These are phyloP conservation scores for Eupithecia inturbata DNA, from an alignment of 2,888 invertebrate species.

Conservation along the genomic window DNA sequence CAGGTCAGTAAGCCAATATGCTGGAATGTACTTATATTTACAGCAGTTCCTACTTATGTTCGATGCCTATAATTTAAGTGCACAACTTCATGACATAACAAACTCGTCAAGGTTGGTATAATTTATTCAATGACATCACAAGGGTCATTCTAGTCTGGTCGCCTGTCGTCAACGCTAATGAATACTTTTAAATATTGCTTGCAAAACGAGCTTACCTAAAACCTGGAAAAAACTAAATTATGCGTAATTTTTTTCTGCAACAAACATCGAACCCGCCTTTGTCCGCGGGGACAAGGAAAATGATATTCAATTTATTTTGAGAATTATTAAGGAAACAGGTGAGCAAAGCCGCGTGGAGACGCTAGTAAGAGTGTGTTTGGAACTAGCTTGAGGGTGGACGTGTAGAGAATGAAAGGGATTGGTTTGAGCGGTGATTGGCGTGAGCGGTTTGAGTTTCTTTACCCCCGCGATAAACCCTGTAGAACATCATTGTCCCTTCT, in stretches of 20 bases:
- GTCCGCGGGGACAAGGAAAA: background rate
- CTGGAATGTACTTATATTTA: background rate
- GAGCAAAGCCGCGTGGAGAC: background rate
- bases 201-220: background rate
- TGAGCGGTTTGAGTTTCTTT: too few species aligned
- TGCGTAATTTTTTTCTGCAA: background rate
- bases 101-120: slow-evolving; percentile 3
- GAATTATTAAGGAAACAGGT: background rate
- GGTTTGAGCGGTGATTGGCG: too few species aligned
- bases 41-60: background rate
- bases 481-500: too few species aligned
- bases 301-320: background rate
- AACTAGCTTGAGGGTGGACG: background rate
- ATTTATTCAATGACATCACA: slow-evolving; percentile 11
- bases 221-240: background rate
- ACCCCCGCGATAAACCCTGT: too few species aligned
- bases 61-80: background rate
- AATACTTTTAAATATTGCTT: background rate
- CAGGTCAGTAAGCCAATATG: slow-evolving; percentile 5
- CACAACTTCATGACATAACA: slow-evolving; percentile 7
- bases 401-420: background rate
- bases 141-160: slow-evolving; percentile 7
- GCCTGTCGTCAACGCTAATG: background rate
- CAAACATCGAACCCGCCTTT: background rate
- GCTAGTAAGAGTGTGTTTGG: background rate